Conservation (phyloP, 2,113 vertebrate genomes). For the Benitochromis conjunctus region DNA sequence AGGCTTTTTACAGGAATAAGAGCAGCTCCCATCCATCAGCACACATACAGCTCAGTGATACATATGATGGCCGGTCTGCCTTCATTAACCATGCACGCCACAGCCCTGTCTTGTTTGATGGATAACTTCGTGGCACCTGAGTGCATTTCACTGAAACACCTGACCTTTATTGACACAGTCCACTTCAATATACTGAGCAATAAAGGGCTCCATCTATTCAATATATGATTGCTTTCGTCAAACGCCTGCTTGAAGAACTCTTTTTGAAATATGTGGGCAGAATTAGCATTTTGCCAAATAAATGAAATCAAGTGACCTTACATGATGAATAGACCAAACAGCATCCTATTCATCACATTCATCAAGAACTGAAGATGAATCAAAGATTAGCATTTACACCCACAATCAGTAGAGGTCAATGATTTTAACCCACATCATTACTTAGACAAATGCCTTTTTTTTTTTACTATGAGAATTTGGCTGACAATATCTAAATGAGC, state of each 20-base stretch:
- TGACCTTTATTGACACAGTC: slow-evolving; percentile 59
- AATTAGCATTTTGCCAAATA: slow-evolving; percentile 18
- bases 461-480: background rate
- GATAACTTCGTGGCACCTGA: slow-evolving; percentile 51
- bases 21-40: slow-evolving; percentile 14
- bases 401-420: slow-evolving; percentile 18
- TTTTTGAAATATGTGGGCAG: slow-evolving; percentile 4
- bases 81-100: slow-evolving; percentile 41
- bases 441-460: slow-evolving; percentile 10
- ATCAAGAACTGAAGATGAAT: slow-evolving; percentile 18
- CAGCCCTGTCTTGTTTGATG: slow-evolving; percentile 49
- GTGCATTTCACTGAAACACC: slow-evolving; percentile 47
- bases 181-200: slow-evolving; percentile 52
- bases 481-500: background rate
- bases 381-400: slow-evolving; percentile 13
- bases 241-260: background rate
- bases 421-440: slow-evolving; percentile 6
- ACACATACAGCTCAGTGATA: background rate
- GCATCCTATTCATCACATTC: background rate
- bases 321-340: background rate
- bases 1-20: background rate
- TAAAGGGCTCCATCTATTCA: slow-evolving; percentile 48
- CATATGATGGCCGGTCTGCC: background rate
- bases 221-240: slow-evolving; percentile 40
- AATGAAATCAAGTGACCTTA: slow-evolving; percentile 5